Evolutionary conservation across 2,113 vertebrate species (phyloP), one percentile per base, ranked within the genome.

Genomic region (Sula dactylatra): DNA sequence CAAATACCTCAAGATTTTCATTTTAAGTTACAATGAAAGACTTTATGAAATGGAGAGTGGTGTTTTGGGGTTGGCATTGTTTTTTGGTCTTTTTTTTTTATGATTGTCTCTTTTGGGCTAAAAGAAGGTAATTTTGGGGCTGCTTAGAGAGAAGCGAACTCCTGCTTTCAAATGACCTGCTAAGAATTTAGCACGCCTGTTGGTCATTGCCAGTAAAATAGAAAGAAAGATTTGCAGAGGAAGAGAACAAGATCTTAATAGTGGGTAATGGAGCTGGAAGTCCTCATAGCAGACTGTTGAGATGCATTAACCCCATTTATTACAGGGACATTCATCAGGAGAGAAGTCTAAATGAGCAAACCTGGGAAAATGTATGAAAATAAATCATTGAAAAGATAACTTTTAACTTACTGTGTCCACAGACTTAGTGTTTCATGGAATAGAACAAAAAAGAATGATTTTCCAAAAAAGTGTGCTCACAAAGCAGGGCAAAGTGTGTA

Each of bases 201-300:
- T 91, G 70, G 86, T 42, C 42, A 73, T 54, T 80, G 38, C 38
- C 49, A 70, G 94, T 89, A 82, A 94, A 94, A 84, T 21, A 76
- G 87, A 86, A 69, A 45, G 71, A 97, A 86, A 93, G 74, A 72
- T 76, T 86, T 93, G 31, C 70, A 93, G 86, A 79, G 50, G 24
- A 95, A 94, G 66, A 58, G 36, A 82, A 76, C 74, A 77, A 90
- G 90, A 74, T 86, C 85, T 93, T 96, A 88, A 88, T 44, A 86
- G 76, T 56, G 58, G 87, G 67, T 92, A 92, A 96, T 92, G 90
- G 85, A 90, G 74, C 74, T 96, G 55, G 87, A 96, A 95, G 67
- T 81, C 74, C 82, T 74, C 45, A 78, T 59, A 93, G 85, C 47
- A 80, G 74, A 42, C 29, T 52, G 79, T 59, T 94, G 81, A 87